Percentiles rank a stretch among this genome's conserved stretches.
These are phyloP conservation scores for Lynx canadensis DNA, from an alignment of 2,113 vertebrate species.

Conservation along the genomic window DNA sequence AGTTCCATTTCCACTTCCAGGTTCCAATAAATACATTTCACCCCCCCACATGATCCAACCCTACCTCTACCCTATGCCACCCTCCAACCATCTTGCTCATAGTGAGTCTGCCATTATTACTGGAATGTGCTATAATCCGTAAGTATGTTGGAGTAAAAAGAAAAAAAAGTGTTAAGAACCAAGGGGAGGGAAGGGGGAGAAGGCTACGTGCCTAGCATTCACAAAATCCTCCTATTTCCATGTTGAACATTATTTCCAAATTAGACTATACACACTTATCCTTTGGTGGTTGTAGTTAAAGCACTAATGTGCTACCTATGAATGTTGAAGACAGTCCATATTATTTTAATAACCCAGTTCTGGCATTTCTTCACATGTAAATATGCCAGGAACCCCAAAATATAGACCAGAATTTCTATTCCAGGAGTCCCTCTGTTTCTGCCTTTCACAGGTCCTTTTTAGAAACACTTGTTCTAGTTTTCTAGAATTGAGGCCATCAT, in stretches of 20 bases:
- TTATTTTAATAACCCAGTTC: background rate
- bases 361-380: slow-evolving; percentile 48
- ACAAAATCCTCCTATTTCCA: background rate
- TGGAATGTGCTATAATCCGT: background rate
- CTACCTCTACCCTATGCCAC: background rate
- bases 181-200: background rate
- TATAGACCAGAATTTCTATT: background rate
- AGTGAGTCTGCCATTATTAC: background rate
- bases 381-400: background rate
- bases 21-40: background rate
- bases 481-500: background rate
- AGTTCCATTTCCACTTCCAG: background rate
- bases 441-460: background rate
- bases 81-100: background rate
- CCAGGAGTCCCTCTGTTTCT: background rate
- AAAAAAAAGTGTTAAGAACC: background rate
- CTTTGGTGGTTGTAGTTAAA: background rate
- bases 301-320: background rate
- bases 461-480: background rate
- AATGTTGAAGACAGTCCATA: background rate
- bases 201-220: background rate
- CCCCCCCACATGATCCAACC: background rate
- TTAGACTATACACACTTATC: background rate
- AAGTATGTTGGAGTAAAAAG: background rate
- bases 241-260: slow-evolving; percentile 27